These are phyloP conservation scores for Drosophila tropicalis DNA, from an alignment of 1,140 invertebrate genomes.

Conservation along the genomic window DNA sequence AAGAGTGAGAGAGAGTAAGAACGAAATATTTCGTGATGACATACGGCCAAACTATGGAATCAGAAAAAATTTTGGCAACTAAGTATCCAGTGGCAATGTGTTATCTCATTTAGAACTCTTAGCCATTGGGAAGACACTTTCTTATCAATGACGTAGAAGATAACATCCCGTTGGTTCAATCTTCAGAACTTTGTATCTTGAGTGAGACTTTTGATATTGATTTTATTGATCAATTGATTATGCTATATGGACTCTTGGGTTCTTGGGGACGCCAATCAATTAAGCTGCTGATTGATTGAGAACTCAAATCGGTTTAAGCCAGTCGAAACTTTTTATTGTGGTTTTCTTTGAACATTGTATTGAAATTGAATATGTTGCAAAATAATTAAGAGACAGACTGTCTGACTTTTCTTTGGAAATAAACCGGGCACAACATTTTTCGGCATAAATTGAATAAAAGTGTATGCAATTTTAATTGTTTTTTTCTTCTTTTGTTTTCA, in stretches of 20 bases:
- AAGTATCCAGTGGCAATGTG: too few species aligned
- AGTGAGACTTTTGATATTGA: constrained; percentile 19
- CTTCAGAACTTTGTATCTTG: constrained; percentile 4
- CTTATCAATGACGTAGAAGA: too few species aligned
- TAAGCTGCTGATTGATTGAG: constrained; percentile 48
- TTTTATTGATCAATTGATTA: constrained; percentile 15
- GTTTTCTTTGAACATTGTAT: not conserved
- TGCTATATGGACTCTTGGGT: not conserved
- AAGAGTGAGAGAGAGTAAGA: too few species aligned
- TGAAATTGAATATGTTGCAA: constrained; percentile 41
- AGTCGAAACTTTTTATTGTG: constrained; percentile 12
- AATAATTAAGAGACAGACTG: constrained; percentile 20
- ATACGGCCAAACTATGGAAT: too few species aligned
- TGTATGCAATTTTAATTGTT: constrained; percentile 1
- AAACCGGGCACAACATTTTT: not conserved
- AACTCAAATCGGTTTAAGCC: constrained; percentile 31
- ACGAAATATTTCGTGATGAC: too few species aligned
- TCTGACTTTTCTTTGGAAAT: not conserved
- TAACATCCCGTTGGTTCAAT: too few species aligned
- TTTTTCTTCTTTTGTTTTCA: not conserved
- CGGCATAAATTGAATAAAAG: not conserved
- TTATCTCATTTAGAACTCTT: too few species aligned
- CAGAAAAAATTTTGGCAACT: too few species aligned
- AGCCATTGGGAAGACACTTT: too few species aligned
- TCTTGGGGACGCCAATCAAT: constrained; percentile 39